Base-by-base conservation (phyloP, 2,797 vertebrate species). In the Helarctos malayanus region DNA sequence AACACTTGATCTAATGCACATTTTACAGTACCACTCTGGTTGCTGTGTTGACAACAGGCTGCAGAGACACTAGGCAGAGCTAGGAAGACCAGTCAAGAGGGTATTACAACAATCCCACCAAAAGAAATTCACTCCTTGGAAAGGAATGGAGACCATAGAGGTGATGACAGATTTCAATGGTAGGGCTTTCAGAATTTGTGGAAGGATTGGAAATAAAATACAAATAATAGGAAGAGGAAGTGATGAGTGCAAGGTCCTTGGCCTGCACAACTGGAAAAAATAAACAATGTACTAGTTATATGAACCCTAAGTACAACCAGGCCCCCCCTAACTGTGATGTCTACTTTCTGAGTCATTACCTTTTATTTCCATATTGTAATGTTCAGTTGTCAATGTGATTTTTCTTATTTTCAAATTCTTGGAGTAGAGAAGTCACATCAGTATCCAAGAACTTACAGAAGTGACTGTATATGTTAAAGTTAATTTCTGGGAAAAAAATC, bases 361-460 rank as follows among this genome's bases (percentile, higher is more conserved):
- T 84, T 49, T 75, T 73, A 38, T 79, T 78, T 65, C 27, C 21
- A 1, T 23, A 61, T 76, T n/a, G 19, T 15, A 27, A 9, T 54
- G 10, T 49, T 49, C 19, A 45, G 32, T n/a, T 32, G 41, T 3
- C 15, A 81, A 45, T 1, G 18, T 9, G 41, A 12, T 54, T 91
- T 87, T 85, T 29, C 29, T 87, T 59, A 23, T 52, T 38, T 84
- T 38, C 10, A 45, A 76, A 61, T 82, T 92, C 84, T 68, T 18
- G 2, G 15, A 25, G 18, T 57, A 0, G 49, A 45, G 2, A 21
- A 2, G 10, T 57, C n/a, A 27, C 5, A 25, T 25, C 29, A 9
- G 1, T 52, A 56, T 81, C n/a, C 5, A 73, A 57, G 57, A 76
- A 88, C 13, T 63, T 91, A 25, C 27, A 81, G 89, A 82, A 38